These are phyloP conservation scores for Watsonalla binaria DNA, from an alignment of 2,888 invertebrate genomes.

Conservation along the genomic window DNA sequence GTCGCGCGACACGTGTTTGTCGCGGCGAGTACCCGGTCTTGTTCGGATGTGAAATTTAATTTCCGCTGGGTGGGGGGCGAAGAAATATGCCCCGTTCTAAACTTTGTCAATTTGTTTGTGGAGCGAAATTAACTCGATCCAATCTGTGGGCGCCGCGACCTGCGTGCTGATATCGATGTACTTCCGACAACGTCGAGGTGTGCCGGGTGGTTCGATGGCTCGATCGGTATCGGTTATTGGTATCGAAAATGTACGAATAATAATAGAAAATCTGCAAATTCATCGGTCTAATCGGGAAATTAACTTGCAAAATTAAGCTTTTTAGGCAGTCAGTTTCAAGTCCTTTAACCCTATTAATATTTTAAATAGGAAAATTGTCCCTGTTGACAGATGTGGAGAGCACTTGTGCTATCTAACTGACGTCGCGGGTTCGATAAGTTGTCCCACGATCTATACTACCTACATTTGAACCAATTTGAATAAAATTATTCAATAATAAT, in stretches of 20 bases:
- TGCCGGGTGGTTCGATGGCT: slow-evolving; percentile 22
- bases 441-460: too few relatives aligned
- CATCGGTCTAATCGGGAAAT: too few relatives aligned
- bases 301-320: too few relatives aligned
- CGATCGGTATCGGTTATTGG: neutral
- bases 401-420: too few relatives aligned
- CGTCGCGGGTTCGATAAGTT: too few relatives aligned
- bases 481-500: too few relatives aligned
- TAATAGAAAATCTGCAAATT: too few relatives aligned
- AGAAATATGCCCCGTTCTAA: slow-evolving; percentile 78
- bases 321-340: too few relatives aligned
- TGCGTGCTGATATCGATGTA: slow-evolving; percentile 53
- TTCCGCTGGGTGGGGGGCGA: slow-evolving; percentile 64
- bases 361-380: too few relatives aligned
- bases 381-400: too few relatives aligned
- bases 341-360: too few relatives aligned
- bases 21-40: slow-evolving; percentile 66
- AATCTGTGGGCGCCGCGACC: slow-evolving; percentile 71
- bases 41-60: slow-evolving; percentile 79
- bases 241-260: neutral
- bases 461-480: too few relatives aligned
- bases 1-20: slow-evolving; percentile 58
- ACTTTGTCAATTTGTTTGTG: slow-evolving; percentile 80
- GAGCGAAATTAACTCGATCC: slow-evolving; percentile 79
- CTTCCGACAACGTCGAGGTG: slow-evolving; percentile 51